Evolutionary conservation across 1,140 invertebrate genomes (phyloP), one percentile per base, ranked within the genome.

Genomic region (Ruditapes philippinarum): DNA sequence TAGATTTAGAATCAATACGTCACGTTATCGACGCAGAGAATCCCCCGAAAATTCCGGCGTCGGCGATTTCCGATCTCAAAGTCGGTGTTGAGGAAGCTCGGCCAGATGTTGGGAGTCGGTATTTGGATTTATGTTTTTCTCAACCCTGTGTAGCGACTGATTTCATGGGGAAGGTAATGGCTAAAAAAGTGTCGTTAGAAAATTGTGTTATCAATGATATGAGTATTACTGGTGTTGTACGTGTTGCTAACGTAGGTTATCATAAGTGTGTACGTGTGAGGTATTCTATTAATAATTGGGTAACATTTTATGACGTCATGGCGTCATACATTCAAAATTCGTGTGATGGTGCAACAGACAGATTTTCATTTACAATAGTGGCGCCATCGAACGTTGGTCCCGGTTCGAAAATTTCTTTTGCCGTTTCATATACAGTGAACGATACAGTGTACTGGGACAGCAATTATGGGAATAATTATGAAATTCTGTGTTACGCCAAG

Each of bases 261-360:
- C 97, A 99, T 93, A 99, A 99, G 96, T 97, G 97, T 33, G 98
- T 99, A 19, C 97, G 98, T 91, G 97, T 99, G 57, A 97, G 98
- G 62, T 99, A 98, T 95, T 98, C 98, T 0, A 96, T 98, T 90
- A 98, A 99, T 95, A 97, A 97, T 31, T 99, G 98, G 99, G 96
- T 96, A 83, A 98, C 97, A 40, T 98, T 97, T 95, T 97, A 97
- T 40, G 98, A 99, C 91, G 96, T 98, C 49, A 92, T 92, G 5
- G 96, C 98, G 0, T 97, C 96, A 7, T 99, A 99, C 95, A 97
- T 99, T 45, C 96, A 97, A 54, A 98, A 98, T 91, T 99, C 98
- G 0, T 98, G 98, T 95, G 98, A 99, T 93, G 98, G 98, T 0
- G 98, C 98, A 91, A 98, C 98, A 19, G 99, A 99, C 94, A 94